These are phyloP conservation scores for Tillus elongatus DNA, from an alignment of 2,888 invertebrate genomes.

Conservation along the genomic window DNA sequence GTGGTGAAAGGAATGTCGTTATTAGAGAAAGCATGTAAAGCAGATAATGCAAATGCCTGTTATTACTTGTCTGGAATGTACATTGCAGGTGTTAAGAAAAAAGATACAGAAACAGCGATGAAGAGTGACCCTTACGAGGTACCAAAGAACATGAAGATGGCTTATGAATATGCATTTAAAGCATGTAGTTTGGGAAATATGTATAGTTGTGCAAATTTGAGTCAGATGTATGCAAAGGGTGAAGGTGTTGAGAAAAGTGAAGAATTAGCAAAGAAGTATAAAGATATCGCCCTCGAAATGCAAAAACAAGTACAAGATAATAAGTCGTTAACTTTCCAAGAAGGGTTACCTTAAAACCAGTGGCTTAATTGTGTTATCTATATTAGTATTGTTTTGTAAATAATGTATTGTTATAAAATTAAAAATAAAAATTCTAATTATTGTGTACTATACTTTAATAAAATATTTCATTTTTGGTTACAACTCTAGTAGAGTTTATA, in stretches of 20 bases:
- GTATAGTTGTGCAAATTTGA: conserved; percentile 82
- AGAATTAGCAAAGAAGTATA: conserved; percentile 63
- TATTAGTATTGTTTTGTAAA: too few relatives aligned
- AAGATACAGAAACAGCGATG: conserved; percentile 28
- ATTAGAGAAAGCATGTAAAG: conserved; percentile 46
- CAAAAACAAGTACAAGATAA: conserved; percentile 53
- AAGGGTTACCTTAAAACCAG: conserved; percentile 38
- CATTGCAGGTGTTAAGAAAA: conserved; percentile 59
- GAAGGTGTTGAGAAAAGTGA: conserved; percentile 71
- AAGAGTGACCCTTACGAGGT: conserved; percentile 34
- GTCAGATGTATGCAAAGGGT: conserved; percentile 77
- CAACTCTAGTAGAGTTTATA: too few relatives aligned
- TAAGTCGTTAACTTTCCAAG: conserved; percentile 43
- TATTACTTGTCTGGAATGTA: conserved; percentile 74
- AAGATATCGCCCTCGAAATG: conserved; percentile 59
- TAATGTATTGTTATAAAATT: too few relatives aligned
- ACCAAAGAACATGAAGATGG: conserved; percentile 62
- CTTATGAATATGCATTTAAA: conserved; percentile 65
- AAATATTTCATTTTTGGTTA: too few relatives aligned
- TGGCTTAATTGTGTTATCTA: too few relatives aligned
- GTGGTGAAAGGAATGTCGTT: conserved; percentile 47
- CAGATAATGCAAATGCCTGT: conserved; percentile 47
- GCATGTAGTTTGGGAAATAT: conserved; percentile 80
- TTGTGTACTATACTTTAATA: too few relatives aligned
- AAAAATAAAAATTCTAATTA: too few relatives aligned